These are phyloP conservation scores for Drosophila subpulchrella DNA, from an alignment of 1,140 invertebrate genomes.

Conservation along the genomic window DNA sequence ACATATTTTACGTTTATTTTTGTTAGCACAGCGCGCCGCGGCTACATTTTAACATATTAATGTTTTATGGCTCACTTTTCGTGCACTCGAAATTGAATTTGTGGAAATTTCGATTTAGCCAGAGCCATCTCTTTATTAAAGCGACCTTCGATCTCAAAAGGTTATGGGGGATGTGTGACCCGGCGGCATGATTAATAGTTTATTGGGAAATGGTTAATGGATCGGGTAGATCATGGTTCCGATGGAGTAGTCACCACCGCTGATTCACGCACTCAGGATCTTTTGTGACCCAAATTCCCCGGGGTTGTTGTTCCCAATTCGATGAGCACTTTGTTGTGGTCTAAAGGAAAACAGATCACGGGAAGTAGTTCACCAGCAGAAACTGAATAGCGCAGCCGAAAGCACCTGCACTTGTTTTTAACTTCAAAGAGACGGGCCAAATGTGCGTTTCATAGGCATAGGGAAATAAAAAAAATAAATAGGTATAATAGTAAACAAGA, in stretches of 20 bases:
- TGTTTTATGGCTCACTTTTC: conserved; percentile 36
- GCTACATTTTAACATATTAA: conserved; percentile 42
- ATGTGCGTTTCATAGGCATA: conserved; percentile 12
- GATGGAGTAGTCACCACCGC: conserved; percentile 16
- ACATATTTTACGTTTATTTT: conserved; percentile 27
- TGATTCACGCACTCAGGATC: conserved; percentile 29
- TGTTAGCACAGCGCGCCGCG: conserved; percentile 17
- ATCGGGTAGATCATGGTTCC: conserved; percentile 7
- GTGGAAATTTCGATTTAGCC: conserved; percentile 8
- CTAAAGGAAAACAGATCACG: conserved; percentile 31
- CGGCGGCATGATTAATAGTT: conserved; percentile 39
- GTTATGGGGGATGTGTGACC: conserved; percentile 12
- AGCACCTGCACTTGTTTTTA: conserved; percentile 30
- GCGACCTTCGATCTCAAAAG: conserved; percentile 20
- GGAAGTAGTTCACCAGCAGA: conserved; percentile 25
- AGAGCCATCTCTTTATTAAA: neutral
- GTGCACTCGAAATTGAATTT: conserved; percentile 17
- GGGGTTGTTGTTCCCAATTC: conserved; percentile 24
- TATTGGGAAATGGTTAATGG: conserved; percentile 40
- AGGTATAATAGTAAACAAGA: neutral
- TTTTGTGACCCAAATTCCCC: conserved; percentile 7
- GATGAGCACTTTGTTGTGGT: neutral
- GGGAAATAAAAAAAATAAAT: neutral
- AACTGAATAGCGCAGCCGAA: conserved; percentile 29
- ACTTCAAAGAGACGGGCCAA: conserved; percentile 40